A percentile compares a stretch with the other conserved stretches of the same genome.
These are phyloP conservation scores for Karalla daura DNA, from an alignment of 2,797 vertebrate species.

Conservation along the genomic window DNA sequence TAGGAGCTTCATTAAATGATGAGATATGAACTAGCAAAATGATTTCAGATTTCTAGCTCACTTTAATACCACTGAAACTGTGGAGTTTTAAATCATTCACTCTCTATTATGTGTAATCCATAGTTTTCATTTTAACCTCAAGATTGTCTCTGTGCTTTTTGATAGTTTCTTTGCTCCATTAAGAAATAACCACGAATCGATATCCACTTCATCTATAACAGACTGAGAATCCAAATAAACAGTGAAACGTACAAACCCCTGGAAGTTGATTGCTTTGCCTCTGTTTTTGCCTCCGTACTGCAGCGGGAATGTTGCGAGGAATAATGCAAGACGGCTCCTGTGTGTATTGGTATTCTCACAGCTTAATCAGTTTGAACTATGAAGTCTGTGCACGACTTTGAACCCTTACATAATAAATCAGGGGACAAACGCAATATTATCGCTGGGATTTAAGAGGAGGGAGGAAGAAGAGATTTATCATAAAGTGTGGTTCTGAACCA, in stretches of 20 bases:
- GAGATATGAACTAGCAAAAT: no score
- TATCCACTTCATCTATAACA: background rate
- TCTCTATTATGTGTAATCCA: no score
- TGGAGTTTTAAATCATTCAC: no score
- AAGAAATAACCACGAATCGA: background rate
- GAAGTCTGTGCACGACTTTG: conserved; percentile 17
- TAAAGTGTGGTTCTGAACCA: conserved; percentile 25
- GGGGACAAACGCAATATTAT: conserved; percentile 54
- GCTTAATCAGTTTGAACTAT: conserved; percentile 56
- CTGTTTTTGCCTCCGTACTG: no score
- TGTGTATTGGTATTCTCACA: conserved; percentile 13
- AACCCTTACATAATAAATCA: conserved; percentile 49
- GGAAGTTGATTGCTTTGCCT: background rate
- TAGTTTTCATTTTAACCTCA: no score
- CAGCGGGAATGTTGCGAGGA: background rate
- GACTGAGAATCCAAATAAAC: background rate
- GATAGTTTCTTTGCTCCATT: background rate
- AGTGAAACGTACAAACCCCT: background rate
- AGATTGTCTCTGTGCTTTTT: no score
- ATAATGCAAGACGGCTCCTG: conserved; percentile 15
- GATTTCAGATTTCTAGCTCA: no score
- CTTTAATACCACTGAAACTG: no score
- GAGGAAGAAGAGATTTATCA: conserved; percentile 33
- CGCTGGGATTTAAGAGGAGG: conserved; percentile 41
- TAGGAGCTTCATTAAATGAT: no score